A percentile compares a stretch with the other conserved stretches of the same genome.
These are phyloP conservation scores for Clarias magur DNA, from an alignment of 2,113 vertebrate species.

Conservation along the genomic window DNA sequence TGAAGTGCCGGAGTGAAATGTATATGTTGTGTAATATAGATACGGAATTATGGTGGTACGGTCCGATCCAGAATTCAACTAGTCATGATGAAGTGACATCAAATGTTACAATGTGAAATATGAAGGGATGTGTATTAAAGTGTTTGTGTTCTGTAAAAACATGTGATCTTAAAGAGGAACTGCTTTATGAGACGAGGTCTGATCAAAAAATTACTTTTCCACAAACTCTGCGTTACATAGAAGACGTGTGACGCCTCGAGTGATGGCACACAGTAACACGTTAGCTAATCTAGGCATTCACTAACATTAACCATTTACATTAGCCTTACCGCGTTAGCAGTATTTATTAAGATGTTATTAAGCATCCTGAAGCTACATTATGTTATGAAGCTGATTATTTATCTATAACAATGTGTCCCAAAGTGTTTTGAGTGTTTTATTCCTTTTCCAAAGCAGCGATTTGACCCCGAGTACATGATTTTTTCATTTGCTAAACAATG, in stretches of 20 bases:
- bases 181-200: neutral
- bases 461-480: neutral
- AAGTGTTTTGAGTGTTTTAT: neutral
- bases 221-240: neutral
- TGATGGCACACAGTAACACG: neutral
- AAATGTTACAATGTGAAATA: neutral
- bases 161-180: neutral
- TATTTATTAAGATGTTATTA: neutral
- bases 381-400: neutral
- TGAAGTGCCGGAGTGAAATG: neutral
- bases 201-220: neutral
- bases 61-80: neutral
- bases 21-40: slow-evolving; percentile 22
- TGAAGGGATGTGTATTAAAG: neutral
- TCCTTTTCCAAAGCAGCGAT: neutral
- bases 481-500: neutral
- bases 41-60: neutral
- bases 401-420: neutral
- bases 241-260: neutral
- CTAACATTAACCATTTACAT: neutral
- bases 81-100: neutral
- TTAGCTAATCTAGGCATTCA: neutral
- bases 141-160: neutral
- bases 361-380: neutral
- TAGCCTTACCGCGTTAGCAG: slow-evolving; percentile 5